Evolutionary conservation across 1,140 invertebrate species (phyloP), one percentile per base, ranked within the genome.

Genomic region (Saxidomus purpurata): DNA sequence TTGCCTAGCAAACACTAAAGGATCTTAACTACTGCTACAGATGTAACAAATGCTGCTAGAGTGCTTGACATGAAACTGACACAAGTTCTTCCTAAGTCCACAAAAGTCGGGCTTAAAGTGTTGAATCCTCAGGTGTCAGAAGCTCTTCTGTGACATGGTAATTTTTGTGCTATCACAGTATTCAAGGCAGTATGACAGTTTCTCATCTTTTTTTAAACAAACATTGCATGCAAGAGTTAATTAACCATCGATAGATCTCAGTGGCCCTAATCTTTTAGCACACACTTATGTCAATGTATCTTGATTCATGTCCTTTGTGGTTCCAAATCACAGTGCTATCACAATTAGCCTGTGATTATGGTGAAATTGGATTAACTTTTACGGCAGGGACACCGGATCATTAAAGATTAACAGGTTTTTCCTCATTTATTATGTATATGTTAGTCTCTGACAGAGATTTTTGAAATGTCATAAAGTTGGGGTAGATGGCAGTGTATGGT

Each of bases 361-460:
- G 36, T 82, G 38, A 61, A 82, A 82, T 82, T 82, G 80, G 80
- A 82, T 82, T 82, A 82, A 71, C 80, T 61, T 82, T 82, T 82
- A 82, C 55, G n/a, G 80, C 80, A 28, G 59, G 47, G 55, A 61
- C 80, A 61, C 49, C 31, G 1, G 3, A 82, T 82, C 80, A 82
- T 82, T 59, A 82, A 82, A 82, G 28, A 82, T 82, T 82, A 82
- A 82, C 67, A 55, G 80, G 80, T 61, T 40, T 63, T 47, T 15
- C 13, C 80, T 82, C 80, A 82, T 82, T 28, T 82, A 82, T 82
- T 38, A 82, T 82, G 80, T 59, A 82, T 61, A 63, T n/a, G 0
- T 61, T 61, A 2, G 40, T 82, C 52, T 38, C 52, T 82, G 55
- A 61, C 80, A 40, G 38, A 36, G 80, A 82, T 82, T 82, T 82